These are phyloP conservation scores for Papilio gigon DNA, from an alignment of 2,888 invertebrate species.

Conservation along the genomic window DNA sequence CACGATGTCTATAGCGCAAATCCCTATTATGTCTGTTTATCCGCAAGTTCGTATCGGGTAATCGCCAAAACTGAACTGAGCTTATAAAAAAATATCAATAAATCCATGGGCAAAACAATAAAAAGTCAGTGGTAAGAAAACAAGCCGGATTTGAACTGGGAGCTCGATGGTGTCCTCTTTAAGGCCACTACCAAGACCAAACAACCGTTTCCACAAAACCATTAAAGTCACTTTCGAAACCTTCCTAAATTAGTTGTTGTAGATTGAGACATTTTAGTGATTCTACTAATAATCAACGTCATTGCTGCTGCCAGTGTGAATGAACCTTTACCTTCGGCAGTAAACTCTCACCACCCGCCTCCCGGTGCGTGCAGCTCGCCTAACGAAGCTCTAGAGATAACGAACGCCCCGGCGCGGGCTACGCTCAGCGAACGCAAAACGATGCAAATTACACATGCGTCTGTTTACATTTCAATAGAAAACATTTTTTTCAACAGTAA, in stretches of 20 bases:
- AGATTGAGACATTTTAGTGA: neutral
- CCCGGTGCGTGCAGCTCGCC: slow-evolving; percentile 19
- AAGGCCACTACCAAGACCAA: no score
- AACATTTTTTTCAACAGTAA: slow-evolving; percentile 10
- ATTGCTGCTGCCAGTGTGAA: neutral
- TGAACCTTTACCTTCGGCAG: neutral
- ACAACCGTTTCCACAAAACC: no score
- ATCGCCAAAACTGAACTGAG: no score
- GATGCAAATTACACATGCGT: slow-evolving; percentile 25
- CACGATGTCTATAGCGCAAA: no score
- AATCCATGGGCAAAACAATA: neutral
- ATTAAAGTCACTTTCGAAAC: no score
- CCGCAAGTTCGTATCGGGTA: no score
- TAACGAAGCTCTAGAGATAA: slow-evolving; percentile 43
- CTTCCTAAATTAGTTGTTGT: no score
- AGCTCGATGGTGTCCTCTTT: no score
- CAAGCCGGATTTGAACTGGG: no score
- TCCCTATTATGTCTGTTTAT: no score
- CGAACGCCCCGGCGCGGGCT: slow-evolving; percentile 32
- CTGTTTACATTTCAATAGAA: slow-evolving; percentile 18
- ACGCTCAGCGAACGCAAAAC: slow-evolving; percentile 18
- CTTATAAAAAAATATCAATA: slow-evolving; percentile 15
- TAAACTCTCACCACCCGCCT: neutral
- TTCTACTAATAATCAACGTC: neutral
- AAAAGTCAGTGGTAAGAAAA: neutral